Evolutionary conservation across 2,888 invertebrate genomes (phyloP).

Genomic region (Cinara cedri): DNA sequence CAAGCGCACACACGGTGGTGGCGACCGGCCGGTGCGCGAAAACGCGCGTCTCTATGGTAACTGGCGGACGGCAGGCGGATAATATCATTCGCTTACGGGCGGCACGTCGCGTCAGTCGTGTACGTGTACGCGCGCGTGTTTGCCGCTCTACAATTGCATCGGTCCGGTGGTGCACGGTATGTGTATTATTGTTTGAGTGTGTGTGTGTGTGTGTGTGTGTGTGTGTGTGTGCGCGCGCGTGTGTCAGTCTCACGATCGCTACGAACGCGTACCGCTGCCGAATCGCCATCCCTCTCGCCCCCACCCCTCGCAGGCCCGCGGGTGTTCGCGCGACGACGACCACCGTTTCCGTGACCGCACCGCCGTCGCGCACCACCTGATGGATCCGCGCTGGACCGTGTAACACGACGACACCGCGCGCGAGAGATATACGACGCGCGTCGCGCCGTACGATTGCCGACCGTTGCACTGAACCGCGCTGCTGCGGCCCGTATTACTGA

Average conservation of each 20-base stretch:
- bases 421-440: not conserved
- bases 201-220: conserved; percentile 14
- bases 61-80: conserved; percentile 12
- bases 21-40: conserved; percentile 33
- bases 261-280: conserved; percentile 7
- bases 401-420: conserved; percentile 3
- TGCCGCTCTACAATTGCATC: conserved; percentile 36
- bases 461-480: not conserved
- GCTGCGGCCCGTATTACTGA: no score
- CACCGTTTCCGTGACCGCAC: not conserved
- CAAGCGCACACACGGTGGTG: conserved; percentile 22
- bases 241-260: not conserved
- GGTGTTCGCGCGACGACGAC: not conserved
- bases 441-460: not conserved
- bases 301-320: not conserved
- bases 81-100: conserved; percentile 42
- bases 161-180: not conserved
- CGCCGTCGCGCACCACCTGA: conserved; percentile 49
- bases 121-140: conserved; percentile 54
- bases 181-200: not conserved
- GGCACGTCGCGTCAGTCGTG: conserved; percentile 56
- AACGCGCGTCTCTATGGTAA: conserved; percentile 41
- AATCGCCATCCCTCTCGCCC: not conserved
- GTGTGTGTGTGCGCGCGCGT: not conserved
- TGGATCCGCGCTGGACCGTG: conserved; percentile 47